Conservation (phyloP, 2,797 vertebrate species). For the Rhynchotus rufescens region DNA sequence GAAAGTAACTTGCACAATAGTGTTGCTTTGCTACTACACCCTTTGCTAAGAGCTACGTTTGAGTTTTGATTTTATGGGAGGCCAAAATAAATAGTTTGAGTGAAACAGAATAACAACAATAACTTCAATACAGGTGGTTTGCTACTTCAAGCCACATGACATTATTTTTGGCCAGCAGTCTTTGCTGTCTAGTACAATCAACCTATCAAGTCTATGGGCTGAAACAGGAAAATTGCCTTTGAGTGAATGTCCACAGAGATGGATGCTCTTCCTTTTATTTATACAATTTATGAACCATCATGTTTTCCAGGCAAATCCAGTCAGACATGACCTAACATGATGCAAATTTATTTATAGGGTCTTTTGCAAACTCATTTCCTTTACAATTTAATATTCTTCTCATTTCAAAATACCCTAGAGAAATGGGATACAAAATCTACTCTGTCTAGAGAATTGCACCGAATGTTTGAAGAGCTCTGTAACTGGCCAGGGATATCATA, state of each 20-base stretch:
- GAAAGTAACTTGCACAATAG: too few species aligned
- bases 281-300: neutral
- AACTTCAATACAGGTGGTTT: neutral
- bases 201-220: neutral
- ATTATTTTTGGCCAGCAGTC: neutral
- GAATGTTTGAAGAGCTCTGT: neutral
- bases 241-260: neutral
- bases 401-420: neutral
- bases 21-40: neutral
- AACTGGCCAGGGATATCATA: neutral
- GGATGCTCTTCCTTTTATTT: neutral
- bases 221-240: neutral
- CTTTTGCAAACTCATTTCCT: neutral
- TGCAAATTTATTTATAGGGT: slow-evolving; percentile 1
- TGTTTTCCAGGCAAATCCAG: slow-evolving; percentile 1
- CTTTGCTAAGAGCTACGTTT: neutral
- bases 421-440: neutral
- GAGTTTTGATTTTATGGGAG: neutral
- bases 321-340: neutral
- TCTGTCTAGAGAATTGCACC: neutral
- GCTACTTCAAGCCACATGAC: neutral
- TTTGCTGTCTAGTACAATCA: neutral
- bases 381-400: neutral
- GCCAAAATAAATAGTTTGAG: neutral
- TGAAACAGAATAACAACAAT: neutral